These are phyloP conservation scores for Umimayanthus kanabou DNA, from an alignment of 92 coral and sea anemone species.

Conservation along the genomic window DNA sequence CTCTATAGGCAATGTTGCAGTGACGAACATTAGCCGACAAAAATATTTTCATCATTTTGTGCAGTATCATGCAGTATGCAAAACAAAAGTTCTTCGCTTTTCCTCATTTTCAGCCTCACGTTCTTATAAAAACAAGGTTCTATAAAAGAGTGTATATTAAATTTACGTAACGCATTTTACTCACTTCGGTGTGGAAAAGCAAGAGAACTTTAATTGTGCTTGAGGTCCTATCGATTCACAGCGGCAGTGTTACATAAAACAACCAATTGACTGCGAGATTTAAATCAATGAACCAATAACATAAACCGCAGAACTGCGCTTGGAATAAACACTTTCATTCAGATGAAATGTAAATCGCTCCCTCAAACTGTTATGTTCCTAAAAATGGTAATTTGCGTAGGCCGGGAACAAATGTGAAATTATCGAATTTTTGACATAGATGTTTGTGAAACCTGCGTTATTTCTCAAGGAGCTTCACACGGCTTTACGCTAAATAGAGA, in stretches of 20 bases:
- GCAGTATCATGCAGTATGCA: no score
- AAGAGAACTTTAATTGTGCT: slow-evolving; percentile 2
- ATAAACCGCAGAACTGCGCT: neutral
- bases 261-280: slow-evolving; percentile 10
- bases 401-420: slow-evolving; percentile 1
- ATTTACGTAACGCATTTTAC: neutral
- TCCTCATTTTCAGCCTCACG: no score
- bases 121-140: no score
- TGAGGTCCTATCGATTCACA: slow-evolving; percentile 6
- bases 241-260: neutral
- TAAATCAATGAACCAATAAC: neutral
- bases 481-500: neutral
- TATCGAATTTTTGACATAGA: neutral
- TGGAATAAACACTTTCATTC: slow-evolving; percentile 12
- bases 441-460: neutral
- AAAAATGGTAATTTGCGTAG: slow-evolving; percentile 36
- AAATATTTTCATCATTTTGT: no score
- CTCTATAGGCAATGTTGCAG: no score
- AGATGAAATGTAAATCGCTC: slow-evolving; percentile 19
- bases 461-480: neutral
- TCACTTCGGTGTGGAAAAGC: neutral
- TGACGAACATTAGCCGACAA: no score
- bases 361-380: slow-evolving; percentile 3
- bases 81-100: no score
- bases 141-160: no score